phyloP scores from a whole-genome alignment of 2,797 vertebrate genomes.

The Tapera naevia region DNA sequence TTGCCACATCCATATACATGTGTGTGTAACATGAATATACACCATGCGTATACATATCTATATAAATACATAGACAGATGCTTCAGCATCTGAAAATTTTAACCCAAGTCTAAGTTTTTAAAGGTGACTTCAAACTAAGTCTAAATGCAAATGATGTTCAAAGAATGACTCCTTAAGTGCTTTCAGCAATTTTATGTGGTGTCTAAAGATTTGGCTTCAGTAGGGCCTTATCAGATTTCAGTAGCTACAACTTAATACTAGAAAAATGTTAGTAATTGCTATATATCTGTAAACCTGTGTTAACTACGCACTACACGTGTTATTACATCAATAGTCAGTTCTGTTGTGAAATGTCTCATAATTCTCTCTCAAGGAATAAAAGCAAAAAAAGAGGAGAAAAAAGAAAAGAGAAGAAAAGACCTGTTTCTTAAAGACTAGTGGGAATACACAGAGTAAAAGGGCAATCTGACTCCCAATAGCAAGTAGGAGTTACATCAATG shows the following conservation, averaged over 20 bases:
- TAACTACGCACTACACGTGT: neutral
- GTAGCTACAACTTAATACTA: neutral
- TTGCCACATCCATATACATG: neutral
- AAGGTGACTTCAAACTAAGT: neutral
- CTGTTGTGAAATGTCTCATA: neutral
- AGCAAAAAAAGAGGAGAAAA: neutral
- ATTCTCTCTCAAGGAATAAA: neutral
- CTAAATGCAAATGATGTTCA: neutral
- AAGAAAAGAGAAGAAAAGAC: neutral
- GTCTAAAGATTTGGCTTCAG: neutral
- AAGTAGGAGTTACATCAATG: neutral
- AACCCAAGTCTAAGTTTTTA: neutral
- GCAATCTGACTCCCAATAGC: neutral
- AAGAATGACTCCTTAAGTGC: neutral
- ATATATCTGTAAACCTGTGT: neutral
- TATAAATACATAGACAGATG: neutral
- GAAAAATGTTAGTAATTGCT: conserved; percentile 5
- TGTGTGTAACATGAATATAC: neutral
- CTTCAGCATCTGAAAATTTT: neutral
- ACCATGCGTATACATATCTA: neutral
- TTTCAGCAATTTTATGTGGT: neutral
- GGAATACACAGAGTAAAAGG: neutral
- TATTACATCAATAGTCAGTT: neutral
- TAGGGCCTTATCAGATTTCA: neutral
- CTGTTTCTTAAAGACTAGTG: neutral